Evolutionary conservation across 2,113 vertebrate genomes (phyloP), one percentile per base, ranked within the genome.

Genomic region (Atractosteus spatula): DNA sequence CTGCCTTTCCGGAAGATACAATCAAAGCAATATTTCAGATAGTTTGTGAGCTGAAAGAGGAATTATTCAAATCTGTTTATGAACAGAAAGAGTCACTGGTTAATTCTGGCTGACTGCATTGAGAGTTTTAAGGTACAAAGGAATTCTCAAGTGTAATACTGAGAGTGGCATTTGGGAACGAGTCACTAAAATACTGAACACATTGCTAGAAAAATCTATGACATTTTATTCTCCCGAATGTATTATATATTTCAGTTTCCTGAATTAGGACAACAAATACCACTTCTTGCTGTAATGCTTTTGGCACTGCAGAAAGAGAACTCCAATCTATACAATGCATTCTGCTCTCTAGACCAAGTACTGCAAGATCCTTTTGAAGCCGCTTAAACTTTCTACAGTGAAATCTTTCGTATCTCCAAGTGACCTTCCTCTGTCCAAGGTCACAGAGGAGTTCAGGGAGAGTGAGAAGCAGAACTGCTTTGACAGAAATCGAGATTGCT

Each of bases 301-400:
- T 66, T 63, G 62, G 45, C 43, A 66, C 11, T 47, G 42, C 44
- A 66, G 64, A 66, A 44, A 66, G 43, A 12, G 16, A 45, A 47
- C 43, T 51, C 47, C 10, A 10, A 51, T 51, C 64, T 66, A 14
- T 14, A n/a, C 14, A 66, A 13, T 10, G 13, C 42, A 41, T 44
- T 43, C 41, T 66, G 43, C 5, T 10, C 11, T 66, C 12, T 8
- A 8, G 47, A 51, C 5, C 5, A 51, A 10, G 10, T 51, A 63
- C 8, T 63, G 64, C 64, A 66, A 66, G 64, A 42, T 66, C 7
- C 43, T 66, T 66, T 41, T 14, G 43, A 16, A 47, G 42, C 64
- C 13, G 3, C 45, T 66, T 66, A 66, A 66, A 66, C n/a, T 63
- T 16, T 63, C 3, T 29, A 3, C 62, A 29, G 29, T 29, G 62